Conservation (phyloP, 2,797 vertebrate genomes). For the Limosa lapponica region DNA sequence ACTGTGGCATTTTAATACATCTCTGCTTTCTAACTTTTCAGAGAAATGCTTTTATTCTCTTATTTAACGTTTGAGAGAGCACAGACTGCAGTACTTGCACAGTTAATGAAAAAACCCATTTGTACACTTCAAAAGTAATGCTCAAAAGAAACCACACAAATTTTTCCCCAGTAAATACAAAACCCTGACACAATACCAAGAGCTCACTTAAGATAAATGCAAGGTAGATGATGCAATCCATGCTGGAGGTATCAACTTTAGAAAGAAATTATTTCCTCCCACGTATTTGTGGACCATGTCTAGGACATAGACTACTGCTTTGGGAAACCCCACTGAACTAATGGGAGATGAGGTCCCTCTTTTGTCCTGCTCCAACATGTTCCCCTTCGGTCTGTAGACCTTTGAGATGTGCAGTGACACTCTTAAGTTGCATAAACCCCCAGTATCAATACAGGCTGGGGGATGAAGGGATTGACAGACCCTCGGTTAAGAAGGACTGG, state of each 20-base stretch:
- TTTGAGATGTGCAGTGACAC: background rate
- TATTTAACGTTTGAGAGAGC: background rate
- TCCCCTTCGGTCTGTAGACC: background rate
- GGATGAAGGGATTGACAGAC: background rate
- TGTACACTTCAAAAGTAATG: background rate
- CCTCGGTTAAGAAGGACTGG: background rate
- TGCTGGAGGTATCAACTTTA: background rate
- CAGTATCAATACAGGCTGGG: background rate
- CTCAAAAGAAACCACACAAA: background rate
- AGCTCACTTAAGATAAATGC: background rate
- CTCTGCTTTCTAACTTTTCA: background rate
- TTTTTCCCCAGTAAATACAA: background rate
- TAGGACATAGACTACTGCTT: background rate
- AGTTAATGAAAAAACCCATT: background rate
- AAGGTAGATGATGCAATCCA: background rate
- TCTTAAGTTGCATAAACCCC: background rate
- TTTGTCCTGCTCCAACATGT: background rate
- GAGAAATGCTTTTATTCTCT: background rate
- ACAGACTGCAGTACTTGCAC: background rate
- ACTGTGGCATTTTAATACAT: background rate
- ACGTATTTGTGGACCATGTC: background rate
- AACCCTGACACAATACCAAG: background rate
- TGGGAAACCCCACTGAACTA: background rate
- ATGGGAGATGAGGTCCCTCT: background rate
- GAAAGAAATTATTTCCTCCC: background rate